phyloP scores from a whole-genome alignment of 2,888 invertebrate species.

The Petrolisthes manimaculis region DNA sequence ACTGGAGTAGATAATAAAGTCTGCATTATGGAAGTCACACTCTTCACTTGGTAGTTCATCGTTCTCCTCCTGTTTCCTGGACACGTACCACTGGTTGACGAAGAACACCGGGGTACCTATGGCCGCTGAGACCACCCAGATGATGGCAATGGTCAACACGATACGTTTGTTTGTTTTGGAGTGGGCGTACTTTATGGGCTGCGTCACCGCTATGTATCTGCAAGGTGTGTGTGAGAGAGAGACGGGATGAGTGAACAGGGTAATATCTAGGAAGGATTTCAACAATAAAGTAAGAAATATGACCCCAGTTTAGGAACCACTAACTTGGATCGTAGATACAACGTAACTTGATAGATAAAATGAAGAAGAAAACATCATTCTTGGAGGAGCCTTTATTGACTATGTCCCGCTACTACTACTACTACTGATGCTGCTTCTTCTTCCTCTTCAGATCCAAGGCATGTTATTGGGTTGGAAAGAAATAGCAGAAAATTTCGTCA shows the following conservation, averaged over 20 bases:
- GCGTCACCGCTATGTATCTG: slow-evolving; percentile 98
- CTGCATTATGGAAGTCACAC: slow-evolving; percentile 97
- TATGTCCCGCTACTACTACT: too few relatives aligned
- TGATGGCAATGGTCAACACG: slow-evolving; percentile 92
- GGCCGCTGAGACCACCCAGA: slow-evolving; percentile 95
- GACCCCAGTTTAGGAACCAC: too few relatives aligned
- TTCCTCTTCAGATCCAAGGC: too few relatives aligned
- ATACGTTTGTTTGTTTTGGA: slow-evolving; percentile 96
- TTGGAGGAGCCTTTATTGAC: too few relatives aligned
- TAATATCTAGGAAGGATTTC: too few relatives aligned
- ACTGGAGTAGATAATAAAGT: slow-evolving; percentile 98
- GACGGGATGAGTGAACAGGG: not conserved
- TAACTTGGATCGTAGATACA: too few relatives aligned
- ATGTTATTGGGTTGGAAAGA: too few relatives aligned
- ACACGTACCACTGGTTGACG: slow-evolving; percentile 64
- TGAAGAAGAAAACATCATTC: too few relatives aligned
- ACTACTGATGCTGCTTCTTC: too few relatives aligned
- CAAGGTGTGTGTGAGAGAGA: slow-evolving; percentile 82
- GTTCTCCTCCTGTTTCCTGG: slow-evolving; percentile 22
- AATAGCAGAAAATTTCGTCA: too few relatives aligned
- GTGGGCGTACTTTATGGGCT: slow-evolving; percentile 98
- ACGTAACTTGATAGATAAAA: too few relatives aligned
- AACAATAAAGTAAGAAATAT: too few relatives aligned
- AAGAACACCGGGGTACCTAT: slow-evolving; percentile 77
- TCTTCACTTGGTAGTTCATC: slow-evolving; percentile 62